Evolutionary conservation across 1,140 invertebrate species (phyloP).

Genomic region (Stegodyphus mimosarum): DNA sequence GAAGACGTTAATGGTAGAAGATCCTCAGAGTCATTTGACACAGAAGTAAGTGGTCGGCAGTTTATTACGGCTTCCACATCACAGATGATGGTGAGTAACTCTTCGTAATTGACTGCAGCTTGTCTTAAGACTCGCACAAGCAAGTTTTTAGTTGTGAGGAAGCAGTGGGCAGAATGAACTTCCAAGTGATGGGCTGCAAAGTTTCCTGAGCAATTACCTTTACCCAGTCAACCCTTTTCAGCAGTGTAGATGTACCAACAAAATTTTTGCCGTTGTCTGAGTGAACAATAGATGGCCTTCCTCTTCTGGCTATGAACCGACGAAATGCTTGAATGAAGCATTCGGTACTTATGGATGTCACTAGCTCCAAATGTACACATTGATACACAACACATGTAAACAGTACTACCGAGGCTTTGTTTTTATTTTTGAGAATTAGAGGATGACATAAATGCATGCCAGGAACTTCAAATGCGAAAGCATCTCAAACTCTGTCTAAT

Average conservation of each 20-base stretch:
- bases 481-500: conserved; percentile 3
- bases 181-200: no score
- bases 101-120: no score
- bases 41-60: no score
- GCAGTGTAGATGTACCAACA: conserved; percentile 1
- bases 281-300: conserved; percentile 38
- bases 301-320: conserved; percentile 67
- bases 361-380: conserved; percentile 69
- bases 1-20: no score
- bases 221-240: conserved; percentile 30
- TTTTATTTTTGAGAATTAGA: conserved; percentile 64
- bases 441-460: conserved; percentile 17
- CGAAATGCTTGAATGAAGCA: conserved; percentile 67
- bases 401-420: conserved; percentile 68
- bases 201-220: background rate
- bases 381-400: conserved; percentile 69
- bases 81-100: no score
- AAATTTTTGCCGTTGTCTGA: conserved; percentile 59
- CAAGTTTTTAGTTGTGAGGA: no score
- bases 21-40: no score
- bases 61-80: no score
- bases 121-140: no score
- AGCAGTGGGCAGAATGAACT: no score
- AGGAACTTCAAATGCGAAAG: background rate
- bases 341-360: conserved; percentile 66